These are phyloP conservation scores for Blera fallax DNA, from an alignment of 2,888 invertebrate genomes.

Conservation along the genomic window DNA sequence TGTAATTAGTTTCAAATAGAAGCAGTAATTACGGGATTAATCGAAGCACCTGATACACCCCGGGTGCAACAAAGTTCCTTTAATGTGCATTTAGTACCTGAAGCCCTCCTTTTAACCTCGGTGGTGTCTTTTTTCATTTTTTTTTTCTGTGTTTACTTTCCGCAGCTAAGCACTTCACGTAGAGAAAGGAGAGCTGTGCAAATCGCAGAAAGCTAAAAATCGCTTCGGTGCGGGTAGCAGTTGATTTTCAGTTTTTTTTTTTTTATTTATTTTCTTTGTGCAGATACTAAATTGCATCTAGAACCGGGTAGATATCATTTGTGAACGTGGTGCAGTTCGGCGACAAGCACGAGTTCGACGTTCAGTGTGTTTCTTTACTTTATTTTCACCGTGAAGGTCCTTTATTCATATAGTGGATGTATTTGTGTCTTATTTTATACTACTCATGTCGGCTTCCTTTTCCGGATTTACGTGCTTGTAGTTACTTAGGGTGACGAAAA, in stretches of 20 bases:
- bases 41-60: constrained; percentile 71
- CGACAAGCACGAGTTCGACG: constrained; percentile 62
- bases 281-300: constrained; percentile 64
- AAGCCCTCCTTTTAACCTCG: background rate
- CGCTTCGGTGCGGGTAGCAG: constrained; percentile 46
- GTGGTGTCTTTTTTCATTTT: background rate
- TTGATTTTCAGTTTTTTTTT: constrained; percentile 3
- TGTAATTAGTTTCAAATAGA: constrained; percentile 72
- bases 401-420: constrained; percentile 23
- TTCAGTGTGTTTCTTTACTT: background rate
- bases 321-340: constrained; percentile 61
- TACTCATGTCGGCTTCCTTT: constrained; percentile 30
- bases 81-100: constrained; percentile 57
- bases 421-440: constrained; percentile 39
- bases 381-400: constrained; percentile 15
- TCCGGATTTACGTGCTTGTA: constrained; percentile 20
- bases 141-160: constrained; percentile 38
- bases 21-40: constrained; percentile 72
- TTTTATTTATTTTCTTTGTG: constrained; percentile 2
- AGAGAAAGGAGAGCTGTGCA: constrained; percentile 21
- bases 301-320: constrained; percentile 56
- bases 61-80: constrained; percentile 63
- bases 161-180: constrained; percentile 52
- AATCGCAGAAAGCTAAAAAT: constrained; percentile 53
- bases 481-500: constrained; percentile 32